Evolutionary conservation across 2,888 invertebrate genomes (phyloP), one percentile per base, ranked within the genome.

Genomic region (Athalia cordata): DNA sequence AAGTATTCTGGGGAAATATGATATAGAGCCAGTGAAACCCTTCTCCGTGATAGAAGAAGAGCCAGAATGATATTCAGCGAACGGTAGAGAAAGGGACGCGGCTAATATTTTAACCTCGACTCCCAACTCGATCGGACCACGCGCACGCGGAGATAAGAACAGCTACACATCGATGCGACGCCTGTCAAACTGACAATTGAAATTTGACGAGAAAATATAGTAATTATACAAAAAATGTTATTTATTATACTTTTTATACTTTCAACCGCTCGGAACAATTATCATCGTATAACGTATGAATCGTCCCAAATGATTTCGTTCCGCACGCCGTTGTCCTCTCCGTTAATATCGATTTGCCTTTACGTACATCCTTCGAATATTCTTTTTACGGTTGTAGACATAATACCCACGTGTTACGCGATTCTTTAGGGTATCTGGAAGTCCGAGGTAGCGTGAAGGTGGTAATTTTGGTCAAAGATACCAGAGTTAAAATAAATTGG

Each of bases 11-110:
- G 78, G 74, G 50, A 76, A 78, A 78, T 74, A 78, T 78, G 74
- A 78, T 78, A 74, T 74, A 78, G 64, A 59, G 72, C 62, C 64
- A 72, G 29, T 72, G 57, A 72, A 78, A 78, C 78, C 78, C 78
- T 78, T 78, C 78, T 55, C 62, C 62, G 9, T 43, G 66, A 57
- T 55, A 55, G 55, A 65, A 62, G 78, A 70, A 55, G 72, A 72
- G 78, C 52, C 49, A 62, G 62, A 29, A 45, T 45, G 57, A 43
- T 62, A 76, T 50, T 64, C 29, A 6, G 70, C 8, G 52, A 50
- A 59, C 5, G 43, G 29, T 9, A 29, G 6, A 59, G 43, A 74
- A 29, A 59, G 70, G 5, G 59, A 74, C 43, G 47, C 13, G 15
- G 74, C 43, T 76, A 65, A 76, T 64, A 76, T 64, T 76, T 64